Conservation (phyloP, 92 coral and sea anemone species). For the Pocillopora grandis region DNA sequence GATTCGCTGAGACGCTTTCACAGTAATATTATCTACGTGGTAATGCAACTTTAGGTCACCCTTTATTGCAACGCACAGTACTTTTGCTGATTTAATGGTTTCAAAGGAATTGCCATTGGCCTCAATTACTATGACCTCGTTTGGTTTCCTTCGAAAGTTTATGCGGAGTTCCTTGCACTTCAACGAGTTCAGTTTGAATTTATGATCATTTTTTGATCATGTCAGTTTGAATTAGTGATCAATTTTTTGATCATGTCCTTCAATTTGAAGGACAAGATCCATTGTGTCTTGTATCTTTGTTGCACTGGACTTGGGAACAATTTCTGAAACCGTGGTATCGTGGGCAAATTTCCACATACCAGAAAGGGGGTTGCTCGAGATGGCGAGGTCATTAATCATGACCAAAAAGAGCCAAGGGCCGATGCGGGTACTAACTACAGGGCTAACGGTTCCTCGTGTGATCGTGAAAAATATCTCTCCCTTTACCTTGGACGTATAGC, state of each 20-base stretch:
- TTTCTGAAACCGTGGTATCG: conserved; percentile 10
- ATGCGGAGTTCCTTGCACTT: conserved; percentile 14
- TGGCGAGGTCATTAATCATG: background rate
- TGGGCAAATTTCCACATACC: background rate
- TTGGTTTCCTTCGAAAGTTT: too few relatives aligned
- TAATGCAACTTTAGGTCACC: conserved; percentile 21
- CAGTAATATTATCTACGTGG: background rate
- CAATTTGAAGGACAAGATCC: conserved; percentile 7
- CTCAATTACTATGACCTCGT: too few relatives aligned
- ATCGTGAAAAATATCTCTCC: too few relatives aligned
- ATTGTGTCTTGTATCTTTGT: conserved; percentile 21
- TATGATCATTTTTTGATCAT: background rate
- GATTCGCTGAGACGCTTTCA: background rate
- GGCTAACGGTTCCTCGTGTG: too few relatives aligned
- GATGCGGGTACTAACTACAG: background rate
- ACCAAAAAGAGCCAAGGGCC: background rate
- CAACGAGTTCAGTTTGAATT: conserved; percentile 12
- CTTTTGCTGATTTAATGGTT: conserved; percentile 24
- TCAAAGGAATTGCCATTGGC: background rate
- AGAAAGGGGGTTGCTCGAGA: background rate
- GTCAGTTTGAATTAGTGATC: too few relatives aligned
- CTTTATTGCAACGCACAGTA: conserved; percentile 39
- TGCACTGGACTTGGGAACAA: conserved; percentile 30
- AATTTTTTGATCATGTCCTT: too few relatives aligned
- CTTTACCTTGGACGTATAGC: too few relatives aligned